phyloP scores from a whole-genome alignment of 2,888 invertebrate species.

The Lydus trimaculatus region DNA sequence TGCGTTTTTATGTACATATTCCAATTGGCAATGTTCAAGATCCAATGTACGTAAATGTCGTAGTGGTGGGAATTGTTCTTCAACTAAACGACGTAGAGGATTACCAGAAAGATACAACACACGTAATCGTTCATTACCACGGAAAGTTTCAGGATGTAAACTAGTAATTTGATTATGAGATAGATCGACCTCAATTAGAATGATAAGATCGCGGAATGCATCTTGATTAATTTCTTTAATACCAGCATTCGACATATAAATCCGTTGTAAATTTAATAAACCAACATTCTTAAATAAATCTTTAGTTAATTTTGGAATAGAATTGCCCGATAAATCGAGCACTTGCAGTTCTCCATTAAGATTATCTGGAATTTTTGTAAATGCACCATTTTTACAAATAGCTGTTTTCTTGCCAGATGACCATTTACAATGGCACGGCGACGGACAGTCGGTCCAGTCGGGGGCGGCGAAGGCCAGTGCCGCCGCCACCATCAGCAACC shows the following conservation, averaged over 20 bases:
- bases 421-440: conserved; percentile 91
- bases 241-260: conserved; percentile 79
- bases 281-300: conserved; percentile 82
- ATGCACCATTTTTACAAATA: conserved; percentile 80
- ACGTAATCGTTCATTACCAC: conserved; percentile 82
- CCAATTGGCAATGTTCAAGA: conserved; percentile 80
- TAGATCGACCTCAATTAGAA: conserved; percentile 86
- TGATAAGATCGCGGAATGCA: conserved; percentile 86
- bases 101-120: conserved; percentile 83
- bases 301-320: conserved; percentile 75
- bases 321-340: conserved; percentile 83
- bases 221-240: conserved; percentile 80
- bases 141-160: conserved; percentile 81
- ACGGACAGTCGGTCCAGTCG: conserved; percentile 90
- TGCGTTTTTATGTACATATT: conserved; percentile 77
- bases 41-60: conserved; percentile 83
- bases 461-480: conserved; percentile 66
- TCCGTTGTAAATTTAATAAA: conserved; percentile 82
- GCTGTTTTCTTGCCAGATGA: conserved; percentile 90
- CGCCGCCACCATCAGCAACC: conserved; percentile 55
- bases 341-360: conserved; percentile 83
- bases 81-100: conserved; percentile 74
- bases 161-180: conserved; percentile 80
- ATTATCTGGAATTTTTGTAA: conserved; percentile 77
- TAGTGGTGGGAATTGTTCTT: conserved; percentile 82